These are phyloP conservation scores for Odontesthes bonariensis DNA, from an alignment of 2,113 vertebrate species.

Conservation along the genomic window DNA sequence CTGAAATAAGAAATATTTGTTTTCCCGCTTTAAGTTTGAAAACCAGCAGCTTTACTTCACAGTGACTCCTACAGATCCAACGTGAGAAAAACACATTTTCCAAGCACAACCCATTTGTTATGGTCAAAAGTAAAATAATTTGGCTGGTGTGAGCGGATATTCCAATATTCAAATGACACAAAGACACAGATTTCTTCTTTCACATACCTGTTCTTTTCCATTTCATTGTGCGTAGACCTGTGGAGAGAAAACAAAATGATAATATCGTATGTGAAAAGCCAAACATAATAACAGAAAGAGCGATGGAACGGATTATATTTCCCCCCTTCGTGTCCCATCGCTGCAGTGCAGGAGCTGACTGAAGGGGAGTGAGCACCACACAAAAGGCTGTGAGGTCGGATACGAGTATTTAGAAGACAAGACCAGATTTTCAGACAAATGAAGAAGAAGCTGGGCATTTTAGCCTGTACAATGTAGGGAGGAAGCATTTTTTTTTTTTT, in stretches of 20 bases:
- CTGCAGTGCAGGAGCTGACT: slow-evolving; percentile 38
- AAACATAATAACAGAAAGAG: slow-evolving; percentile 22
- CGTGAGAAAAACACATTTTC: neutral
- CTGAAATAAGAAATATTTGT: too few species aligned
- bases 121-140: neutral
- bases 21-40: neutral
- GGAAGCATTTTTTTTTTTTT: slow-evolving; percentile 51
- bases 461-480: neutral
- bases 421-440: slow-evolving; percentile 34
- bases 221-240: slow-evolving; percentile 98
- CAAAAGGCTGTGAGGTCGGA: slow-evolving; percentile 59
- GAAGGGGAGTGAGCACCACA: slow-evolving; percentile 29
- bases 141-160: neutral
- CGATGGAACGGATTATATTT: slow-evolving; percentile 5
- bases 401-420: slow-evolving; percentile 39
- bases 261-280: slow-evolving; percentile 42
- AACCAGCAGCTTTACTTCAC: neutral
- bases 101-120: neutral
- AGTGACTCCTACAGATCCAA: neutral
- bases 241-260: slow-evolving; percentile 70
- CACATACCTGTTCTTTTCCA: slow-evolving; percentile 98
- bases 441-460: slow-evolving; percentile 25
- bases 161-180: slow-evolving; percentile 1
- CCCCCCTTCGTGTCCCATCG: slow-evolving; percentile 12
- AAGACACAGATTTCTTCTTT: neutral